Conservation (phyloP, 2,888 invertebrate species). For the Myopa tessellatipennis region DNA sequence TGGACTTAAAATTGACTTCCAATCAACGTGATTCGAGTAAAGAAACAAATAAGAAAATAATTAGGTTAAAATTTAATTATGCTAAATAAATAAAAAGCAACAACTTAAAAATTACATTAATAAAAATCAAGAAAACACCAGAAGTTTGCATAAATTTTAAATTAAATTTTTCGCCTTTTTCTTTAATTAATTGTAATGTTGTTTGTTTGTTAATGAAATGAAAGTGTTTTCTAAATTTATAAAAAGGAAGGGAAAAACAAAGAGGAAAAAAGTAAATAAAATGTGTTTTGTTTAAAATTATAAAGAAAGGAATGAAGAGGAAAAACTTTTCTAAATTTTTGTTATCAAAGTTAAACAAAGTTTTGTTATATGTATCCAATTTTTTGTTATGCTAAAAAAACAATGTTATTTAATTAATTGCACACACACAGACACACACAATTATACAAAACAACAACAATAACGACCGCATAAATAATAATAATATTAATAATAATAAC, state of each 20-base stretch:
- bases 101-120: too few relatives aligned
- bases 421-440: background rate
- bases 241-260: background rate
- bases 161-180: too few relatives aligned
- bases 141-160: too few relatives aligned
- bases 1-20: too few relatives aligned
- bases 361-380: background rate
- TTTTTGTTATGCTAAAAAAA: background rate
- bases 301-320: background rate
- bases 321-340: slow-evolving; percentile 4
- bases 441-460: background rate
- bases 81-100: background rate
- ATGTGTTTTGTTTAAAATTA: too few relatives aligned
- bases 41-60: background rate
- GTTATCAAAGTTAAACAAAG: background rate
- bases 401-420: background rate
- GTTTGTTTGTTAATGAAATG: background rate
- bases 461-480: background rate
- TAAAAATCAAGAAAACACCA: too few relatives aligned
- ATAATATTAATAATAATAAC: too few relatives aligned
- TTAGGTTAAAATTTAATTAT: background rate
- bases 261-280: too few relatives aligned
- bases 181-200: background rate
- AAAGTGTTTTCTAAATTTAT: background rate
- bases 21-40: too few relatives aligned